phyloP scores from a whole-genome alignment of 2,113 vertebrate genomes.

The Apteryx owenii region DNA sequence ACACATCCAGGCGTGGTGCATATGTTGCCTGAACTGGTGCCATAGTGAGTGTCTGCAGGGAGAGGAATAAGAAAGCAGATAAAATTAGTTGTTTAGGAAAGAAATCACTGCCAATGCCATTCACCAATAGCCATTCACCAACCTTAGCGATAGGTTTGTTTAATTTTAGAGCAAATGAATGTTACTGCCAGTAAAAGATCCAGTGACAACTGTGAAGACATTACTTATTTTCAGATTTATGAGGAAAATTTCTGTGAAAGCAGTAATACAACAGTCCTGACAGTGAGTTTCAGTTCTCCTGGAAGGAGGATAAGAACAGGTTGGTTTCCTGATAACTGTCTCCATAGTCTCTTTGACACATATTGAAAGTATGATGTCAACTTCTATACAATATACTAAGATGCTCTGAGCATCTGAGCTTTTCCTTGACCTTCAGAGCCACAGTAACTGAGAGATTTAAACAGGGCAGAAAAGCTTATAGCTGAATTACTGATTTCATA shows the following conservation, averaged over 20 bases:
- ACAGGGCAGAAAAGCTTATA: background rate
- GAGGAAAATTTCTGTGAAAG: background rate
- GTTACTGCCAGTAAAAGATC: background rate
- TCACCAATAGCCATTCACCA: background rate
- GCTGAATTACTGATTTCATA: background rate
- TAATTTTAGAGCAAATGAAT: background rate
- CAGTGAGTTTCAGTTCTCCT: background rate
- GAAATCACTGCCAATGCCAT: background rate
- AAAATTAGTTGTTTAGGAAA: background rate
- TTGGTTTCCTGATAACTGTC: background rate
- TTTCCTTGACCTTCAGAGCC: background rate
- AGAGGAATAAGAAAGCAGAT: background rate
- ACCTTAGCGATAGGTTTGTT: background rate
- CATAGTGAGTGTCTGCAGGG: constrained; percentile 72
- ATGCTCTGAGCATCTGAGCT: background rate
- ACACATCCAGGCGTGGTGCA: constrained; percentile 91
- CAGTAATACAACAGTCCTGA: background rate
- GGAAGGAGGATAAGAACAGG: background rate
- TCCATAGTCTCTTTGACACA: background rate
- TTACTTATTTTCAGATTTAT: background rate
- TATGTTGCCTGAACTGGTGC: constrained; percentile 52
- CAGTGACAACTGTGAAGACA: background rate
- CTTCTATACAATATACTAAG: background rate
- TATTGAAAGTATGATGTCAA: background rate
- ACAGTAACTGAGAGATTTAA: background rate